phyloP scores from a whole-genome alignment of 2,113 vertebrate genomes.

The Willisornis vidua region DNA sequence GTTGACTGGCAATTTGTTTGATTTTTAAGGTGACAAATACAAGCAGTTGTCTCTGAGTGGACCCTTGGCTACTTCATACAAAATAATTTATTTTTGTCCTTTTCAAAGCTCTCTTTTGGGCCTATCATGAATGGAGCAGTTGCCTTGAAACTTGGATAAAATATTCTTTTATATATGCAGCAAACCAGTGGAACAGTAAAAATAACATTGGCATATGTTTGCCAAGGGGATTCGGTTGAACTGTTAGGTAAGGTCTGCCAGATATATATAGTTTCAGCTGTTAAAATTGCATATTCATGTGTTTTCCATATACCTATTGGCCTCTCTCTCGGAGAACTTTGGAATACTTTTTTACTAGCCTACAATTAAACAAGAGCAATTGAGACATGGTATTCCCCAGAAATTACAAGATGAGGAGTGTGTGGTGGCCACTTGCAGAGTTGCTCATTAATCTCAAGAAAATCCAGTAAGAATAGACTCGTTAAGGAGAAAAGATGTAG shows the following conservation, averaged over 20 bases:
- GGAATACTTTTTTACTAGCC: constrained; percentile 26
- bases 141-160: constrained; percentile 51
- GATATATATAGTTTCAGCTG: constrained; percentile 58
- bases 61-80: background rate
- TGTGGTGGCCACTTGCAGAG: background rate
- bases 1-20: constrained; percentile 20
- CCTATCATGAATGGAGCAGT: constrained; percentile 19
- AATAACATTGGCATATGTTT: constrained; percentile 56
- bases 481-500: background rate
- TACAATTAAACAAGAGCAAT: constrained; percentile 49
- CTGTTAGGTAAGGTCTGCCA: constrained; percentile 57
- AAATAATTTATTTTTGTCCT: constrained; percentile 13
- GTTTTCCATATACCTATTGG: constrained; percentile 63
- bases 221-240: constrained; percentile 47
- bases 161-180: constrained; percentile 48
- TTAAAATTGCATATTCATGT: constrained; percentile 67
- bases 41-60: background rate
- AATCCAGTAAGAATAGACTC: background rate
- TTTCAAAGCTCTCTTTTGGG: constrained; percentile 37
- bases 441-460: constrained; percentile 28
- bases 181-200: constrained; percentile 54
- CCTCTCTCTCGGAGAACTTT: background rate
- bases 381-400: constrained; percentile 46
- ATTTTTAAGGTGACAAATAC: constrained; percentile 24
- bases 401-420: background rate